Conservation (phyloP, 2,113 vertebrate species). For the Pseudorectes ferrugineus region DNA sequence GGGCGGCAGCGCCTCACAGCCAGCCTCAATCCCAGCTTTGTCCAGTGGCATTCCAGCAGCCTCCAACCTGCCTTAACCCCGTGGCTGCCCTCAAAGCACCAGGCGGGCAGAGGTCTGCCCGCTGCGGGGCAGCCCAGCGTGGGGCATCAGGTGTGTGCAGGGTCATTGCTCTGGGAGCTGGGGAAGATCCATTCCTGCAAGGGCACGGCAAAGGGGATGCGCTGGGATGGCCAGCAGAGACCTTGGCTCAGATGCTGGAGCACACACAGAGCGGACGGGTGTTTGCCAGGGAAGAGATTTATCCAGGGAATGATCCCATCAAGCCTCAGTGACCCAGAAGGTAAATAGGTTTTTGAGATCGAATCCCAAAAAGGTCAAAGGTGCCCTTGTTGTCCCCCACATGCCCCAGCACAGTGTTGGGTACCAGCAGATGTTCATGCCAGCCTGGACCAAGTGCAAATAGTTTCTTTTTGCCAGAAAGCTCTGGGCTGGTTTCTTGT, state of each 20-base stretch:
- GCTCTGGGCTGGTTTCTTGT: slow-evolving; percentile 37
- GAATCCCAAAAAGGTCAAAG: background rate
- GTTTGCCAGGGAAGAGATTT: background rate
- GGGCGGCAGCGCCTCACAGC: slow-evolving; percentile 45
- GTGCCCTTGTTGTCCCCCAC: background rate
- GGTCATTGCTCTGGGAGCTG: rapidly evolving
- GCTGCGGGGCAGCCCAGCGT: rapidly evolving
- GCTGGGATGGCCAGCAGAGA: background rate
- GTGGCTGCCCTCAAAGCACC: background rate
- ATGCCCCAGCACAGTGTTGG: background rate
- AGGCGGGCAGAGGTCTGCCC: background rate
- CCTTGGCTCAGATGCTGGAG: background rate
- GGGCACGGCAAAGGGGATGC: background rate
- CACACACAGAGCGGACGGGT: background rate
- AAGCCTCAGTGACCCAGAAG: background rate
- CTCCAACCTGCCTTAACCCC: slow-evolving; percentile 43
- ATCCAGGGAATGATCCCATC: background rate
- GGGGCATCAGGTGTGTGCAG: background rate
- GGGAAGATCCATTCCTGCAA: background rate
- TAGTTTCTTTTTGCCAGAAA: slow-evolving; percentile 64
- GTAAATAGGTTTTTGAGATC: background rate
- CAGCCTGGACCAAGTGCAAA: slow-evolving; percentile 12
- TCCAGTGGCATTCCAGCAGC: slow-evolving; percentile 60
- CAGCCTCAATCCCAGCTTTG: slow-evolving; percentile 76
- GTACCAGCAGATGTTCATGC: slow-evolving; percentile 43